These are phyloP conservation scores for Nowickia ferox DNA, from an alignment of 2,888 invertebrate species.

Conservation along the genomic window DNA sequence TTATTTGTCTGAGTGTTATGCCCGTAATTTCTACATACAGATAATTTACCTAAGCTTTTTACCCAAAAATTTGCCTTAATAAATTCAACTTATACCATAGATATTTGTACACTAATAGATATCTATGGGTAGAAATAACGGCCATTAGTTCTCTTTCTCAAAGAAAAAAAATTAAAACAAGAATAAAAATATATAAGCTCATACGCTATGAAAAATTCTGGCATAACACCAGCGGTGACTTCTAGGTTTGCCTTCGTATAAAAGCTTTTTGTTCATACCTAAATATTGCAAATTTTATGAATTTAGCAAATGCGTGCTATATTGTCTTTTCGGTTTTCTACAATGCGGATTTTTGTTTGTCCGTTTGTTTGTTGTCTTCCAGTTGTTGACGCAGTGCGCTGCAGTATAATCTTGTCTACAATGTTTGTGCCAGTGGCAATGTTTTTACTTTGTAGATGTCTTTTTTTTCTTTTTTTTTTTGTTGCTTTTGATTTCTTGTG, in stretches of 20 bases:
- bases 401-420: slow-evolving; percentile 55
- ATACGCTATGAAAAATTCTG: neutral
- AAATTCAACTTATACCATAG: no score
- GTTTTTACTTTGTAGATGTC: slow-evolving; percentile 13
- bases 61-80: no score
- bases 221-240: neutral
- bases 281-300: slow-evolving; percentile 54
- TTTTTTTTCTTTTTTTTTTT: slow-evolving; percentile 17
- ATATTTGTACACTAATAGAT: no score
- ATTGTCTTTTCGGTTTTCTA: slow-evolving; percentile 52
- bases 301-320: slow-evolving; percentile 69
- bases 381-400: slow-evolving; percentile 56
- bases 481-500: slow-evolving; percentile 33
- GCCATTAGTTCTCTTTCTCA: no score
- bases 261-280: slow-evolving; percentile 17
- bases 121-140: no score
- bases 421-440: slow-evolving; percentile 68
- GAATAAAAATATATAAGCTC: no score
- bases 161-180: no score
- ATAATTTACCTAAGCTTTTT: no score
- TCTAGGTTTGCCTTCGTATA: neutral
- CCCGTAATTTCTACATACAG: no score
- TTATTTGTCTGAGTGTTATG: no score
- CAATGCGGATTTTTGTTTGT: neutral
- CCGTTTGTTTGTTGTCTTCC: slow-evolving; percentile 38